Base-by-base conservation (phyloP, 2,888 invertebrate species). In the Idaea biselata region DNA sequence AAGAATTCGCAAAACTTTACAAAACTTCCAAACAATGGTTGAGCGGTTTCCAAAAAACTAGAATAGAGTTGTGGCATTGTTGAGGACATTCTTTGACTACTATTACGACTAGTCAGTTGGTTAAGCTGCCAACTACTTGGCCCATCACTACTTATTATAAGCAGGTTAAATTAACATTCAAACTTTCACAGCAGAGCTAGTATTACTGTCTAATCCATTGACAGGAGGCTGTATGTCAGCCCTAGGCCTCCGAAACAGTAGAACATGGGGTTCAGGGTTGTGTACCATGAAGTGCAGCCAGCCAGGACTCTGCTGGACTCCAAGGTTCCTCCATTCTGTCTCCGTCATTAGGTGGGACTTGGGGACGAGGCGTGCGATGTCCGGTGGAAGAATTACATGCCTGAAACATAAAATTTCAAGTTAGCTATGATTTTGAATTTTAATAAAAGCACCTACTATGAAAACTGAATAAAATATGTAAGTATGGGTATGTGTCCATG, bases 251-350 rank as follows among this genome's bases (percentile, higher is more conserved):
- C 97, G 91, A 83, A 98, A 98, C 25, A 98, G 89, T 63, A 98
- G 87, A 0, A 98, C 96, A 79, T 98, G 97, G 0, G 97, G 98
- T 79, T 98, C 98, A 55, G 98, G 98, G 18, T 95, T 95, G 82
- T 99, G 98, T 71, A 97, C 94, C 97, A 97, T 96, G 82, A 97
- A 97, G 87, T 97, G 97, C 1, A 96, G 94, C 93, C 93, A 93
- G 59, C 97, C 97, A 0, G 97, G 97, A 81, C 97, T 97, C 84
- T 98, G 98, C 82, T 98, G 98, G 0, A 99, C 97, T 0, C 98
- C 98, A 1, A 99, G 94, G 86, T 97, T 97, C 66, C 98, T 93
- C 98, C 99, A 99, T 87, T 99, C 98, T 0, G 97, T 95, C 89
- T 99, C 99, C 0, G 97, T 96, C 97, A 99, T 97, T 59, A 98